Base-by-base conservation (phyloP, 2,888 invertebrate species). In the Drosophila anomalata region DNA sequence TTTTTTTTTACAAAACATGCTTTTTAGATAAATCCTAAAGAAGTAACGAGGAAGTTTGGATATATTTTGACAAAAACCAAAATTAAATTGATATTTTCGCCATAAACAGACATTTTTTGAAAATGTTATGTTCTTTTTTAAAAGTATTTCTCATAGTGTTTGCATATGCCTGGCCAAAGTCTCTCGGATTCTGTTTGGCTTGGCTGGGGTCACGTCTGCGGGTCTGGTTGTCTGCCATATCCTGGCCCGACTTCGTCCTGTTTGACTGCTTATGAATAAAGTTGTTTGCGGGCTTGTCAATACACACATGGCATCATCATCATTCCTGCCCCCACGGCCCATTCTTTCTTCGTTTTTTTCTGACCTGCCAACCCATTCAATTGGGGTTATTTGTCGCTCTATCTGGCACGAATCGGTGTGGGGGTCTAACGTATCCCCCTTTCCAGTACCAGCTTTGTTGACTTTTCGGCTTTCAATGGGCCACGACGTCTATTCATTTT, bases 371-470 rank as follows among this genome's bases (percentile, higher is more conserved):
- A 47, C 58, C 55, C 79, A 77, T 83, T 79, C 88, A 89, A 89
- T 88, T 88, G 88, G 88, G 88, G 85, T 81, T 87, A 85, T 88
- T 88, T 85, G 88, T 85, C 84, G 79, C 79, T 83, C 75, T 87
- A 84, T 87, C 70, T 86, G 60, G 71, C 72, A 71, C 66, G 67
- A 56, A 53, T 78, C 65, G 54, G 41, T 52, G 17, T 17, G 17
- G 51, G 44, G 67, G 1, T 11, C 41, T 17, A 14, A 6, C 7
- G 39, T 6, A 20, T 7, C 41, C 20, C 20, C 20, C 8, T 54
- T 39, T 22, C 60, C 77, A 8, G 41, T 17, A 8, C 17, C 3
- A 42, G 41, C 72, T 82, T 75, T 84, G 84, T 84, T 84, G 88
- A 84, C 84, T 88, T 88, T 86, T 88, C 73, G 77, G 87, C 85